These are phyloP conservation scores for Cybosia mesomella DNA, from an alignment of 2,888 invertebrate species.

Conservation along the genomic window DNA sequence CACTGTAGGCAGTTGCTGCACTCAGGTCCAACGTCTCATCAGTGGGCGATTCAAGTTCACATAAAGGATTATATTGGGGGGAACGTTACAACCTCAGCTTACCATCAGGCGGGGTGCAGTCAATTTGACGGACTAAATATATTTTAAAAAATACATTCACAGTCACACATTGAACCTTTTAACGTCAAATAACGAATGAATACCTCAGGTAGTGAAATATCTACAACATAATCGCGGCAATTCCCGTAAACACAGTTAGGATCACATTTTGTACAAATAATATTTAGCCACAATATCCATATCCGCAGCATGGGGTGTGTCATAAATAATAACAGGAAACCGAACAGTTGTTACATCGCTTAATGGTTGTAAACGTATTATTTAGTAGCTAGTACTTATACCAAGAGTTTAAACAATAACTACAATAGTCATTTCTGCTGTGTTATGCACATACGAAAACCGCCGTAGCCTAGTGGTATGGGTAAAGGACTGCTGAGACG, in stretches of 20 bases:
- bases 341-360: slow-evolving; percentile 49
- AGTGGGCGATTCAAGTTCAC: no score
- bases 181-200: background rate
- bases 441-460: background rate
- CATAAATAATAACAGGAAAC: slow-evolving; percentile 42
- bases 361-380: slow-evolving; percentile 42
- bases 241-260: background rate
- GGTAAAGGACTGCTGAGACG: no score
- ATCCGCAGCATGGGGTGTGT: slow-evolving; percentile 43
- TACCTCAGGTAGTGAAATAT: background rate
- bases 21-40: no score
- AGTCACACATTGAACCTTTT: no score
- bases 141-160: no score
- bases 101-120: no score
- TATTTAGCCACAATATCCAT: slow-evolving; percentile 23
- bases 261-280: slow-evolving; percentile 24
- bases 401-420: slow-evolving; percentile 16
- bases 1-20: no score
- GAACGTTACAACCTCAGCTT: no score
- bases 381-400: slow-evolving; percentile 24
- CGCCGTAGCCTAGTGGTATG: no score
- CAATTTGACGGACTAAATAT: no score
- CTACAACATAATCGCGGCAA: background rate
- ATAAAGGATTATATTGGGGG: no score
- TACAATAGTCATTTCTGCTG: slow-evolving; percentile 10